phyloP scores from a whole-genome alignment of 2,113 vertebrate species.

The Silurus meridionalis region DNA sequence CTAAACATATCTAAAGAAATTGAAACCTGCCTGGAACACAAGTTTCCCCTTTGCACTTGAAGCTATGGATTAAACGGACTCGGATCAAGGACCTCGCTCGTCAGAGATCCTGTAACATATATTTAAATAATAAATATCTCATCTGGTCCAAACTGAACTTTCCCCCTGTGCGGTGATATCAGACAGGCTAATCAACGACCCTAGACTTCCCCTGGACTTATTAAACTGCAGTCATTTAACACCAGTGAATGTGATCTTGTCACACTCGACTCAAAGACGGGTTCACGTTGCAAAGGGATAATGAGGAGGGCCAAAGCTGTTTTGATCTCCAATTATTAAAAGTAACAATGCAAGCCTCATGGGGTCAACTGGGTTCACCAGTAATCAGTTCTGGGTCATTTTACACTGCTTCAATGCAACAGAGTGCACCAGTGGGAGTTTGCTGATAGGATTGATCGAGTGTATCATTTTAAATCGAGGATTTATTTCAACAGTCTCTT shows the following conservation, averaged over 20 bases:
- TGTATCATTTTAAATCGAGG: slow-evolving; percentile 24
- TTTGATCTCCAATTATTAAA: slow-evolving; percentile 52
- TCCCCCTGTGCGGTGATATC: slow-evolving; percentile 44
- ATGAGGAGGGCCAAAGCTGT: slow-evolving; percentile 42
- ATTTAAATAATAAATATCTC: slow-evolving; percentile 52
- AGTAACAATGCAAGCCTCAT: slow-evolving; percentile 47
- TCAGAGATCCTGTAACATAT: slow-evolving; percentile 37
- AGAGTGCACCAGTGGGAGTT: slow-evolving; percentile 6
- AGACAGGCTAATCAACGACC: slow-evolving; percentile 38
- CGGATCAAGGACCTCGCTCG: not conserved
- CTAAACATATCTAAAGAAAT: not conserved
- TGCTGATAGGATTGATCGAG: slow-evolving; percentile 40
- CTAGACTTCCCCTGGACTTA: slow-evolving; percentile 43
- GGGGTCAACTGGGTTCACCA: slow-evolving; percentile 49
- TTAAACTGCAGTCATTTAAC: slow-evolving; percentile 47
- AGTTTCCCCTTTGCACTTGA: not conserved
- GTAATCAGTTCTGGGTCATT: slow-evolving; percentile 50
- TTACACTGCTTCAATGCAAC: slow-evolving; percentile 31
- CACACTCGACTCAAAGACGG: slow-evolving; percentile 18
- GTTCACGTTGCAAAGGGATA: slow-evolving; percentile 48
- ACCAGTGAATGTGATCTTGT: slow-evolving; percentile 43
- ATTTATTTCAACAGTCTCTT: slow-evolving; percentile 27
- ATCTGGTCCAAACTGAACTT: slow-evolving; percentile 53
- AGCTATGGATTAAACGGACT: not conserved
- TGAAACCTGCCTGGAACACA: not conserved